Evolutionary conservation across 1,140 invertebrate genomes (phyloP).

Genomic region (Euura saliciscinereae): DNA sequence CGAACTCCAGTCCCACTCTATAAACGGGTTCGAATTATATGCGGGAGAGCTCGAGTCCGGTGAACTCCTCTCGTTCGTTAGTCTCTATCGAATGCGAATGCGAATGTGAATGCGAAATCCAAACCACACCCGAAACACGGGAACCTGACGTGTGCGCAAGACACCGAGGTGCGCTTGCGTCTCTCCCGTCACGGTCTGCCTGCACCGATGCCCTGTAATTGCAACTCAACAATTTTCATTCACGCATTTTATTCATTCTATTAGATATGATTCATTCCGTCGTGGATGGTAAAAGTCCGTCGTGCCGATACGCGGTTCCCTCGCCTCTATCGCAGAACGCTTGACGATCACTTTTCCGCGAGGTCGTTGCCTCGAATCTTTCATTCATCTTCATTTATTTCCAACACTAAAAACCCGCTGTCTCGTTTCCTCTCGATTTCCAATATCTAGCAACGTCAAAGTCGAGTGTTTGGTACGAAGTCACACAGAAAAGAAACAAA

Average conservation of each 20-base stretch:
- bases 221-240: neutral
- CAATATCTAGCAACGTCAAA: too few species aligned
- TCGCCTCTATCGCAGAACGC: neutral
- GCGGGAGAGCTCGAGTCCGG: neutral
- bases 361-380: neutral
- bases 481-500: too few species aligned
- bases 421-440: too few species aligned
- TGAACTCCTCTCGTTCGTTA: neutral
- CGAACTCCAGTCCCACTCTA: neutral
- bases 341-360: neutral
- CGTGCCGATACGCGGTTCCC: neutral
- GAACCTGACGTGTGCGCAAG: neutral
- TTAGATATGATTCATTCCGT: neutral
- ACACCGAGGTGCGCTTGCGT: neutral
- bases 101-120: slow-evolving; percentile 1
- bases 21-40: neutral
- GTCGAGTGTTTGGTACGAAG: too few species aligned
- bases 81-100: neutral
- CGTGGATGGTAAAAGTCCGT: neutral
- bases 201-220: neutral
- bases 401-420: too few species aligned
- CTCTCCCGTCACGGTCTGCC: neutral
- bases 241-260: neutral
- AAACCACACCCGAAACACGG: slow-evolving; percentile 6
- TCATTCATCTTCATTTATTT: neutral